Evolutionary conservation across 2,888 invertebrate genomes (phyloP).

Genomic region (Lypha dubia): DNA sequence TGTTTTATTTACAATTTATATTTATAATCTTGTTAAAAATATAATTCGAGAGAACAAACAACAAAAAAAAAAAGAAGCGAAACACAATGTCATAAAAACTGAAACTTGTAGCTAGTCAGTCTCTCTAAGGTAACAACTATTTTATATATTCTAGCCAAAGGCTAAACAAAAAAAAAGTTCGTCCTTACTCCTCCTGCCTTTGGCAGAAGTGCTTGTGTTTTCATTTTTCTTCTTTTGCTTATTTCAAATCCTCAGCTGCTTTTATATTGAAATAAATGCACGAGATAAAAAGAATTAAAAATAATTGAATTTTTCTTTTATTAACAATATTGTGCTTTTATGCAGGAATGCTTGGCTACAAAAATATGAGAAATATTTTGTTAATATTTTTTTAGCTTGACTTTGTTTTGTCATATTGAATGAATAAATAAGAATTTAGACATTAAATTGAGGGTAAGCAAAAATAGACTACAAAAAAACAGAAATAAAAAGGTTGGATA

Average conservation of each 20-base stretch:
- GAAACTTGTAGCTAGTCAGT: conserved; percentile 33
- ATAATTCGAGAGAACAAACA: not conserved
- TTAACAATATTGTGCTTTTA: conserved; percentile 40
- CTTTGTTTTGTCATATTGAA: conserved; percentile 44
- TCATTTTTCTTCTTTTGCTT: not conserved
- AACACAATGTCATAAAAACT: conserved; percentile 46
- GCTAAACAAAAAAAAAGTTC: conserved; percentile 52
- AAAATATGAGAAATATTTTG: conserved; percentile 42
- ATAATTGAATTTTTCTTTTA: conserved; percentile 68
- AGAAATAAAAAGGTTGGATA: conserved; percentile 12
- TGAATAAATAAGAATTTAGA: conserved; percentile 44
- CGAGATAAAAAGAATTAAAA: conserved; percentile 59
- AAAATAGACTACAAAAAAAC: not conserved
- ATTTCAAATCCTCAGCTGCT: conserved; percentile 45
- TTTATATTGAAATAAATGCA: conserved; percentile 58
- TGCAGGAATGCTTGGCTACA: conserved; percentile 10
- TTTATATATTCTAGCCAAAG: conserved; percentile 54
- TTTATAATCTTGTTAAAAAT: conserved; percentile 54
- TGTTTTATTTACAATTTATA: conserved; percentile 49
- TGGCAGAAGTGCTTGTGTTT: not conserved
- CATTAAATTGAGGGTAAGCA: conserved; percentile 40
- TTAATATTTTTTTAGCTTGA: conserved; percentile 40
- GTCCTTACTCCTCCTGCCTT: not conserved
- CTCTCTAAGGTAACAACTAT: conserved; percentile 63
- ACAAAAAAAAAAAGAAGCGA: too few relatives aligned